These are phyloP conservation scores for Scrobipalpa atriplicella DNA, from an alignment of 2,888 invertebrate species.

Conservation along the genomic window DNA sequence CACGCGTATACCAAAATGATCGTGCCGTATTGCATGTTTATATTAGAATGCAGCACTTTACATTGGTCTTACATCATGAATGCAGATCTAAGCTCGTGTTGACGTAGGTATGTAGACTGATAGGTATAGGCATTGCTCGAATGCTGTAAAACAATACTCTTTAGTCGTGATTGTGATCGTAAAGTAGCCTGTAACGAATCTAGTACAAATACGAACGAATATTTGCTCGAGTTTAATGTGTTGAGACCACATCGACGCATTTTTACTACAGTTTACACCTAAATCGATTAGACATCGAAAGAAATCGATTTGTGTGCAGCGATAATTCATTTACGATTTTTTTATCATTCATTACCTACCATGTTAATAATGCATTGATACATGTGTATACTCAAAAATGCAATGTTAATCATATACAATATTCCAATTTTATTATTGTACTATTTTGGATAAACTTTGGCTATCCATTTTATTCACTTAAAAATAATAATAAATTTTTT, in stretches of 20 bases:
- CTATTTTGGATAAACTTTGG: neutral
- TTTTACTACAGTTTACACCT: conserved; percentile 76
- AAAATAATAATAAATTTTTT: too few species aligned
- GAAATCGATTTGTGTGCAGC: conserved; percentile 72
- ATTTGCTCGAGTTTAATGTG: conserved; percentile 52
- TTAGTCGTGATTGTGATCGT: conserved; percentile 53
- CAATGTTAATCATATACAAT: too few species aligned
- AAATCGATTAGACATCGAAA: conserved; percentile 78
- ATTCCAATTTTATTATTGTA: too few species aligned
- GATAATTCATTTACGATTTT: conserved; percentile 69
- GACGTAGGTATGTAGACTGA: conserved; percentile 23
- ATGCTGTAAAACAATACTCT: conserved; percentile 33
- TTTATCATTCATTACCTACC: conserved; percentile 54
- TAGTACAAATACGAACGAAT: conserved; percentile 69
- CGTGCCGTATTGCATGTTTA: too few species aligned
- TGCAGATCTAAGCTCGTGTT: conserved; percentile 35
- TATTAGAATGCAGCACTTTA: too few species aligned
- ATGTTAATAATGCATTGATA: conserved; percentile 51
- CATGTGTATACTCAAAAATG: too few species aligned
- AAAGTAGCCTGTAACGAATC: conserved; percentile 68
- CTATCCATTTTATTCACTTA: neutral
- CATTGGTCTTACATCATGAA: conserved; percentile 48
- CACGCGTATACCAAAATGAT: too few species aligned
- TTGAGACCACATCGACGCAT: conserved; percentile 40
- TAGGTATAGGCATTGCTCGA: conserved; percentile 29